Conservation (phyloP, 1,140 invertebrate species). For the Heliconius hewitsoni region DNA sequence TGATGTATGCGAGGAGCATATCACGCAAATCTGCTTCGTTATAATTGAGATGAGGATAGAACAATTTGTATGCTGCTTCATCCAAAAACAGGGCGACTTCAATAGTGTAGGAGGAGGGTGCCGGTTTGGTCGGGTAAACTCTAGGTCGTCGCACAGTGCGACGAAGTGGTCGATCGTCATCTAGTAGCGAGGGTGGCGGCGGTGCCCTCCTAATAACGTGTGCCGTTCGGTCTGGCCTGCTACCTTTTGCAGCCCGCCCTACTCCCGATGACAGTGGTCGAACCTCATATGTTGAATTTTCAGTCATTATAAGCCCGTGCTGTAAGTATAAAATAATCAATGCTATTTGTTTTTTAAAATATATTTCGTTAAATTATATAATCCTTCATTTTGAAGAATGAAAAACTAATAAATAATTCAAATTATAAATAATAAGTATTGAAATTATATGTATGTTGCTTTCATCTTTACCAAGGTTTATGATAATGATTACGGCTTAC, state of each 20-base stretch:
- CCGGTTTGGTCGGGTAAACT: constrained; percentile 55
- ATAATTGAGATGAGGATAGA: constrained; percentile 85
- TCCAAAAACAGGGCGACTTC: constrained; percentile 89
- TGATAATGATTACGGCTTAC: not conserved
- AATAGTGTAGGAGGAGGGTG: constrained; percentile 78
- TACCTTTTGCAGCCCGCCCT: constrained; percentile 55
- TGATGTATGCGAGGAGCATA: constrained; percentile 88
- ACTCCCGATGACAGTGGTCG: constrained; percentile 78
- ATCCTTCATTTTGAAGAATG: not conserved
- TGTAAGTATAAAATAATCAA: constrained; percentile 45
- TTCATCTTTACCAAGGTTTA: not conserved
- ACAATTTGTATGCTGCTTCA: constrained; percentile 86
- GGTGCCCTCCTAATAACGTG: constrained; percentile 83
- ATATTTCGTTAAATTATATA: not conserved
- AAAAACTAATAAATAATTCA: not conserved
- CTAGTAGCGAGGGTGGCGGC: constrained; percentile 59
- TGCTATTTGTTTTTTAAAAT: not conserved
- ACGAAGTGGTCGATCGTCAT: constrained; percentile 60
- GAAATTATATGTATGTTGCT: not conserved
- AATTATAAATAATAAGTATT: not conserved
- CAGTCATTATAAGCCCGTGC: constrained; percentile 84
- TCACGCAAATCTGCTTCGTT: constrained; percentile 85
- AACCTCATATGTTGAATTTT: constrained; percentile 85
- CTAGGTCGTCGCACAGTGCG: constrained; percentile 52
- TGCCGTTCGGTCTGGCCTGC: constrained; percentile 54